Conservation (phyloP, 1,140 invertebrate genomes). For the Adoxophyes honmai region DNA sequence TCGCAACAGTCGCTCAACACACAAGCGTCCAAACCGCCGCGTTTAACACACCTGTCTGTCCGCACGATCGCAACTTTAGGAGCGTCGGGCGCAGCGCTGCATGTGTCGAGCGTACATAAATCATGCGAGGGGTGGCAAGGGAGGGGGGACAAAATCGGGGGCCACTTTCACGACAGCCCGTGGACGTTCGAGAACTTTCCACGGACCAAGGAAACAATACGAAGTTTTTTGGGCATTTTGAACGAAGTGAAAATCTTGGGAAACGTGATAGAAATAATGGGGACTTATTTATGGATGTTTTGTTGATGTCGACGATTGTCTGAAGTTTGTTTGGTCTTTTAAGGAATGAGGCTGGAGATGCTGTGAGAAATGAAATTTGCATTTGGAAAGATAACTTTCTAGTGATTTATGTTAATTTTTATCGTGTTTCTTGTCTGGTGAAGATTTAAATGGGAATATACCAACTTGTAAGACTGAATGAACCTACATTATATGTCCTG, state of each 20-base stretch:
- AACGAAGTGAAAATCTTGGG: slow-evolving; percentile 1
- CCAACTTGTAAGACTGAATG: too few relatives aligned
- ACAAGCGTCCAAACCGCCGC: slow-evolving; percentile 28
- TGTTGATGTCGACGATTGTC: background rate
- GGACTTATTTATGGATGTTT: slow-evolving; percentile 13
- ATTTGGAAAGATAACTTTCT: too few relatives aligned
- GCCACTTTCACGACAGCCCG: slow-evolving; percentile 48
- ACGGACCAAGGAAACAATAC: slow-evolving; percentile 8
- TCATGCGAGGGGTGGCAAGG: slow-evolving; percentile 43
- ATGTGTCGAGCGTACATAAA: slow-evolving; percentile 64
- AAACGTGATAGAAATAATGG: slow-evolving; percentile 7
- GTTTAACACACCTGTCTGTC: slow-evolving; percentile 36
- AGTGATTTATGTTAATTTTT: too few relatives aligned
- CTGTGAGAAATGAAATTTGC: too few relatives aligned
- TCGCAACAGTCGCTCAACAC: background rate
- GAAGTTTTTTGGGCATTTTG: slow-evolving; percentile 5
- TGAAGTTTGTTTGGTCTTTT: background rate
- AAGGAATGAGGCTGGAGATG: too few relatives aligned
- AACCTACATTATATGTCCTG: too few relatives aligned
- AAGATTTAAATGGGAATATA: too few relatives aligned
- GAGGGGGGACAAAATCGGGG: slow-evolving; percentile 44
- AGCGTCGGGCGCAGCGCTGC: slow-evolving; percentile 58
- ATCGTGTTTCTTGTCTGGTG: too few relatives aligned
- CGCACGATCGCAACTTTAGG: slow-evolving; percentile 51
- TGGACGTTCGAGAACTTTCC: slow-evolving; percentile 15